Evolutionary conservation across 2,113 vertebrate species (phyloP).

Genomic region (Tichodroma muraria): DNA sequence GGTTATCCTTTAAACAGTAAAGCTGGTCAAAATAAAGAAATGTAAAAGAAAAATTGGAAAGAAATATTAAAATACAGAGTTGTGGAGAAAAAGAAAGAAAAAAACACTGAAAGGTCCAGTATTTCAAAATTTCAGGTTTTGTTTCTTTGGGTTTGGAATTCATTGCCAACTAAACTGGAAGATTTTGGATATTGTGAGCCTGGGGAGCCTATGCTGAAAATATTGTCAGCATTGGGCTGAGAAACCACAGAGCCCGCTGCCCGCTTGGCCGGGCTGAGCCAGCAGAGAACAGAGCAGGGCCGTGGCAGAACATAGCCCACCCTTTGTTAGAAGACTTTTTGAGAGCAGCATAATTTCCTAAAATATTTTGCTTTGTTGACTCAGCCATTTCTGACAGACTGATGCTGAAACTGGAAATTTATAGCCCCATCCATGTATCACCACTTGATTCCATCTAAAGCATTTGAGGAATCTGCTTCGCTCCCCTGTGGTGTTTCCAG

Average conservation of each 20-base stretch:
- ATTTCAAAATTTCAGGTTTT: background rate
- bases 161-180: background rate
- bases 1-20: background rate
- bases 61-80: background rate
- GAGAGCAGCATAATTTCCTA: background rate
- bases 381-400: background rate
- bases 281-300: background rate
- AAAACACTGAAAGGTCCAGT: no score
- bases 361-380: background rate
- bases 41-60: background rate
- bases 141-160: background rate
- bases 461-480: background rate
- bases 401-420: background rate
- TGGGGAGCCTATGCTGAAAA: background rate
- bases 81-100: no score
- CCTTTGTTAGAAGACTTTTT: background rate
- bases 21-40: background rate
- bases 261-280: background rate
- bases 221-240: background rate
- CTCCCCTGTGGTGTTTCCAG: background rate
- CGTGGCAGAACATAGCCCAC: background rate
- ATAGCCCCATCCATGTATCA: background rate
- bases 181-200: background rate
- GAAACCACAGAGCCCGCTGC: fast-evolving
- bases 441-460: background rate